Evolutionary conservation across 2,888 invertebrate species (phyloP), one percentile per base, ranked within the genome.

Genomic region (Linnaemya vulpina): DNA sequence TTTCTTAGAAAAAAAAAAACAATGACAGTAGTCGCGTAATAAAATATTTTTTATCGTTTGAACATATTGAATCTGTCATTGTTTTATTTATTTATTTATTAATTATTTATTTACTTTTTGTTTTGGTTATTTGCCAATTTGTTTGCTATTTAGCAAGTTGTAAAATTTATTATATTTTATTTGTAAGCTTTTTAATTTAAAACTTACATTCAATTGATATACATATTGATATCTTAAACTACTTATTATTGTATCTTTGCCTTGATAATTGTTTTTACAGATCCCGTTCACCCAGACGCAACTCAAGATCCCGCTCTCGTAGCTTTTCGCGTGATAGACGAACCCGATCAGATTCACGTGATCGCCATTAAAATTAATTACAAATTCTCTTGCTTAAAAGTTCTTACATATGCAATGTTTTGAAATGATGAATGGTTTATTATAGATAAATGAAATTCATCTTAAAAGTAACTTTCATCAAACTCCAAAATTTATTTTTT

Each of bases 311-410:
- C 86, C 92, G 93, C 86, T 93, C 94, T 60, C 91, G 94, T 86
- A 94, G 94, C 87, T 93, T 94, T 87, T 94, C 94, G 87, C 92
- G 94, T 84, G 94, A 94, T 89, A 93, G 94, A 87, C 92, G 94
- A 87, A 94, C 94, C 90, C 93, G 94, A 87, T 94, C 94, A 71
- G 94, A 94, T 88, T 94, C 94, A 30, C 92, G 94, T 87, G 94
- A 94, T 90, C 93, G 94, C 76, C 94, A 94, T 89, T 94, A 92
- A 90, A 87, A 53, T 13, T 53, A 55, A 67, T 43, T 20, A 25
- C 17, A 7, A 63, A 63, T 35, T 10, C 35, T 60, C 65, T 76
- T 70, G 46, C 43, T 55, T 38, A 30, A 67, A 55, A 49, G 58
- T 9, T 25, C 30, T 58, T 20, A 65, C 13, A 77, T 30, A 3